These are phyloP conservation scores for Poicephalus meyeri DNA, from an alignment of 2,113 vertebrate genomes.

Conservation along the genomic window DNA sequence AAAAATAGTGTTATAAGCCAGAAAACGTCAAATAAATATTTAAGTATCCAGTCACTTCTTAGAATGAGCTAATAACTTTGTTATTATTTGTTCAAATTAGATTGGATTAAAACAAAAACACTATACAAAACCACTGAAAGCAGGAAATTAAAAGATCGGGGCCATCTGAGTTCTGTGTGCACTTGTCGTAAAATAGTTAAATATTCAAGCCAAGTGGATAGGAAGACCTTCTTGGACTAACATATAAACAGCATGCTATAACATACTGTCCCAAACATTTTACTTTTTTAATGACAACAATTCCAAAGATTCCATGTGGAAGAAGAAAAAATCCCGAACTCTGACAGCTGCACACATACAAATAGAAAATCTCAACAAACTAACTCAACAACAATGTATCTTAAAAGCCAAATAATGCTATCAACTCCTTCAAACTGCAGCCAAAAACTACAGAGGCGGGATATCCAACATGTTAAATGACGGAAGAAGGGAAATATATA, in stretches of 20 bases:
- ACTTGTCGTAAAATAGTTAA: not conserved
- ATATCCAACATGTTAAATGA: not conserved
- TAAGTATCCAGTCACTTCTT: not conserved
- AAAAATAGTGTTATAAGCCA: slow-evolving; percentile 48
- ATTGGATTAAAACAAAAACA: not conserved
- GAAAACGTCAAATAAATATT: not conserved
- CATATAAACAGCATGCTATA: not conserved
- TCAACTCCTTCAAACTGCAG: not conserved
- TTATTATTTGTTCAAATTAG: not conserved
- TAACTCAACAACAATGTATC: not conserved
- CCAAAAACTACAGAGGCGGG: not conserved
- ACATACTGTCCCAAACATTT: not conserved
- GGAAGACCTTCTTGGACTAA: not conserved
- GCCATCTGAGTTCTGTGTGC: not conserved
- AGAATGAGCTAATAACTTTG: not conserved
- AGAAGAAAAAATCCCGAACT: not conserved
- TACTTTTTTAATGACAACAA: not conserved
- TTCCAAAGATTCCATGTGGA: not conserved
- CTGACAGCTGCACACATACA: not conserved
- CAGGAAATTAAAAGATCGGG: not conserved
- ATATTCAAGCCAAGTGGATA: not conserved
- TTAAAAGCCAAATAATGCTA: not conserved
- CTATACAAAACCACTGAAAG: not conserved
- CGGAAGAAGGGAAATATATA: not conserved
- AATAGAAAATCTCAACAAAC: not conserved